Evolutionary conservation across 2,888 invertebrate species (phyloP), one percentile per base, ranked within the genome.

Genomic region (Drosophila mulleri): DNA sequence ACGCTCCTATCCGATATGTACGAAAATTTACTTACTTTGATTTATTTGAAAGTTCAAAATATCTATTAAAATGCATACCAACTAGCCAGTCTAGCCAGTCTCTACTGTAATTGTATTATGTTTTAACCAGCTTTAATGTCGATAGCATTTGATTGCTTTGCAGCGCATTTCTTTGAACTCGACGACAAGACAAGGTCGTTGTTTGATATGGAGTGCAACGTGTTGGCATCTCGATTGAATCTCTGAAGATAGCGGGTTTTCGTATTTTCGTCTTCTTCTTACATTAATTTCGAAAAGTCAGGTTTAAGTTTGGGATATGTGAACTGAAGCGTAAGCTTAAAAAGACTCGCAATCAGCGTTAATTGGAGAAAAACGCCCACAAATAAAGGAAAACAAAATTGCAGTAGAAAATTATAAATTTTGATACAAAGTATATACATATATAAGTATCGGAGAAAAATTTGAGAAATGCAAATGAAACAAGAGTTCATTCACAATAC

Each of bases 131-230:
- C 70, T 82, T 72, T 67, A 75, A 69, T 64, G 68, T 65, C 54
- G 63, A 68, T 63, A 67, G 26, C 68, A 8, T 50, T 53, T 39
- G 58, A 74, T 62, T 68, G 71, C 73, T 62, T 65, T 78, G 48
- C 48, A 75, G 56, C 61, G 74, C 83, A 85, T 87, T 84, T 82
- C 71, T 76, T 73, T 67, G 67, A 85, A 88, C 80, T 42, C 45
- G 48, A 54, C 58, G 87, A 86, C 84, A 84, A 84, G 84, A 86
- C 84, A 84, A 84, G 84, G 89, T 88, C 84, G 78, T 78, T 81
- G 78, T 75, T 80, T 80, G 75, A 69, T 71, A 75, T 70, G 53
- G 53, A 35, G 54, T 56, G 64, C 47, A 45, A 77, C 64, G 74
- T 72, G 80, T 61, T 67, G 57, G 70, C 62, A 84, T 72, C 39